phyloP scores from a whole-genome alignment of 2,797 vertebrate species.

The Epinephelus malabaricus region DNA sequence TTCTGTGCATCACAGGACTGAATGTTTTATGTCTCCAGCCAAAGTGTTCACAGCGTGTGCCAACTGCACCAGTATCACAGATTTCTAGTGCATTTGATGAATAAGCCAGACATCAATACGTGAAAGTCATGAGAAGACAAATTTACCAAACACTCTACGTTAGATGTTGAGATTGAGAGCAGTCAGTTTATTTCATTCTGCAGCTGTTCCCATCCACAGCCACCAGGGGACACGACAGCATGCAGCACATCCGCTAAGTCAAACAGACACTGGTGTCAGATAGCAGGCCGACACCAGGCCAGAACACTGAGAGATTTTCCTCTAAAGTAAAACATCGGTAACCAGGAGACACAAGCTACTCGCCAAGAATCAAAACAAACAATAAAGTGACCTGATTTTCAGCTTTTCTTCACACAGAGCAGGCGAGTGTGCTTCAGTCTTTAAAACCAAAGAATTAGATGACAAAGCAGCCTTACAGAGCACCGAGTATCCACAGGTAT shows the following conservation, averaged over 20 bases:
- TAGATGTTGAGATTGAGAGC: too few relatives aligned
- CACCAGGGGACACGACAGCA: constrained; percentile 45
- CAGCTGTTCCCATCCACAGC: constrained; percentile 1
- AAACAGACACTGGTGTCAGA: constrained; percentile 14
- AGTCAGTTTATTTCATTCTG: too few relatives aligned
- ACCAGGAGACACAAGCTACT: constrained; percentile 21
- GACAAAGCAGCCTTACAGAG: not conserved
- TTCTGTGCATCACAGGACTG: too few relatives aligned
- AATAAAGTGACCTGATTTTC: constrained; percentile 14
- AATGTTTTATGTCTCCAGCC: too few relatives aligned
- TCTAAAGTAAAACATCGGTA: constrained; percentile 18
- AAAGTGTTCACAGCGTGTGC: too few relatives aligned
- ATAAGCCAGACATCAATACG: too few relatives aligned
- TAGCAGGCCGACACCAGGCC: constrained; percentile 1
- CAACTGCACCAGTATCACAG: too few relatives aligned
- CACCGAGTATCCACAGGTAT: too few relatives aligned
- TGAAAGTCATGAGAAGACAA: too few relatives aligned
- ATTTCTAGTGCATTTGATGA: too few relatives aligned
- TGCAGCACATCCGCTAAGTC: not conserved
- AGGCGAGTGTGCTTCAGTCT: not conserved
- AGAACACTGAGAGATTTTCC: not conserved
- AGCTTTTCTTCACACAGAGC: not conserved
- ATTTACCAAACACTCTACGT: too few relatives aligned
- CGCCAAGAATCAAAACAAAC: constrained; percentile 24
- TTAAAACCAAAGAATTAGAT: not conserved